Evolutionary conservation across 1,140 invertebrate species (phyloP), one percentile per base, ranked within the genome.

Genomic region (Aporrectodea caliginosa): DNA sequence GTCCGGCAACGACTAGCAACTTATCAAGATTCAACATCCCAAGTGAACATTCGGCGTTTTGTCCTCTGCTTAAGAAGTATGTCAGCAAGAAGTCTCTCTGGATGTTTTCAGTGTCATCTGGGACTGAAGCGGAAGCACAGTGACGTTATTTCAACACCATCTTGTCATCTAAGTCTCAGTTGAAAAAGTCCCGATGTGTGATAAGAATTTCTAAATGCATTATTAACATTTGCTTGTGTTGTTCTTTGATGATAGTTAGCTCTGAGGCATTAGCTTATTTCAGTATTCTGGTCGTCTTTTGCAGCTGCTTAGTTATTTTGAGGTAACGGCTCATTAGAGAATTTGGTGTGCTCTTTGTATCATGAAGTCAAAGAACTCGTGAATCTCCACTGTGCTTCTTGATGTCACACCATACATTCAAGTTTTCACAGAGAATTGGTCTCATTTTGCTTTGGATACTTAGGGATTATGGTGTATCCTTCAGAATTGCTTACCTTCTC

Each of bases 191-290:
- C 43, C 43, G 22, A 58, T n/a, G 43, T 22, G 43, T 58, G 43
- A 58, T 58, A 58, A 58, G 43, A 22, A 58, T 58, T 58, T 58
- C 43, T 58, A 58, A 58, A 58, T 58, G 43, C 43, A 58, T 58
- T 58, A 6, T 58, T 6, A 58, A 22, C 6, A 22, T 12, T 58
- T 12, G 6, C 22, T 58, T 58, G 43, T 58, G 43, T 58, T 22
- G 22, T 58, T 58, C 43, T 58, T 58, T 58, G 43, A 58, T 12
- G 43, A 22, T 22, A 12, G 43, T 58, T 58, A 58, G 43, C 22
- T 58, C 6, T n/a, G 22, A 58, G 43, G 43, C 43, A 58, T 58
- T 58, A 58, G n/a, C n/a, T n/a, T n/a, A n/a, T n/a, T n/a, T n/a
- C n/a, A n/a, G n/a, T n/a, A n/a, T n/a, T n/a, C n/a, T n/a, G n/a